Conservation (phyloP, 2,113 vertebrate genomes). For the Atrichornis clamosus region DNA sequence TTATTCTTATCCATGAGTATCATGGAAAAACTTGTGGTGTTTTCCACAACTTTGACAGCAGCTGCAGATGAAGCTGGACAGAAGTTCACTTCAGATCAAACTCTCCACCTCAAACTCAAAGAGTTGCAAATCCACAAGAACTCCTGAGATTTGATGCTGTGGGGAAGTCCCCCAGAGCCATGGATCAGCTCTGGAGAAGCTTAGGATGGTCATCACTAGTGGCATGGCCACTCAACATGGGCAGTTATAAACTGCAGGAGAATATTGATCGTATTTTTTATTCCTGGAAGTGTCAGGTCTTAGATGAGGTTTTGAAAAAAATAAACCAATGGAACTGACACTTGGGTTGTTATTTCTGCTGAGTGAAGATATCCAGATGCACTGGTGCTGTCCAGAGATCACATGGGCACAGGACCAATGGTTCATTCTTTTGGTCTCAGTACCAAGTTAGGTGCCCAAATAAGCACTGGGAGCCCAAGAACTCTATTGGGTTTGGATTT, state of each 20-base stretch:
- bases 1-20: neutral
- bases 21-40: neutral
- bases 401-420: accelerated
- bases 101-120: neutral
- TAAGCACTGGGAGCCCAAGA: neutral
- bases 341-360: neutral
- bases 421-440: neutral
- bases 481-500: neutral
- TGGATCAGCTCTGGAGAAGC: neutral
- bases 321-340: neutral
- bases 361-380: neutral
- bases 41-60: neutral
- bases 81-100: neutral
- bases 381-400: neutral
- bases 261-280: neutral
- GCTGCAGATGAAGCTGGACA: neutral
- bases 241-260: neutral
- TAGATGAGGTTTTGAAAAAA: neutral
- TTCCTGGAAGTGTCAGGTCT: neutral
- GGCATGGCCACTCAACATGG: accelerated
- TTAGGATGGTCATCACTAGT: neutral
- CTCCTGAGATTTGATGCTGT: neutral
- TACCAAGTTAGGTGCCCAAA: neutral
- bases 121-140: neutral
- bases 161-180: neutral